Evolutionary conservation across 2,797 vertebrate species (phyloP).

Genomic region (Eupleurogrammus muticus): DNA sequence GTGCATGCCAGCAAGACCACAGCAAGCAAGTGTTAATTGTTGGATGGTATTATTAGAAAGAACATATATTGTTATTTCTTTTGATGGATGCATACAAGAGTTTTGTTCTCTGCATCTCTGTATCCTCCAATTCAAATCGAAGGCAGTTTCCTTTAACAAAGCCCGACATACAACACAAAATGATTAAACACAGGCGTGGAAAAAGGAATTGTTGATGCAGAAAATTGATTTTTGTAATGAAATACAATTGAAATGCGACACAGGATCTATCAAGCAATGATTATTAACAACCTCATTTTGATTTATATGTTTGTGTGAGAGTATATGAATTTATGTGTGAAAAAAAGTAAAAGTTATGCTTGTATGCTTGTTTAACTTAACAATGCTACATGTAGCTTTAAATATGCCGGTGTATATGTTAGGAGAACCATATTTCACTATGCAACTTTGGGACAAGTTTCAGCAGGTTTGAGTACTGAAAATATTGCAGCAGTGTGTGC

Average conservation of each 20-base stretch:
- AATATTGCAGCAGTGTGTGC: conserved; percentile 33
- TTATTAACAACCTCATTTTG: conserved; percentile 34
- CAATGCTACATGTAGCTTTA: conserved; percentile 7
- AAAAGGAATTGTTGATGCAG: conserved; percentile 70
- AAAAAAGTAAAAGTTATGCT: too few species aligned
- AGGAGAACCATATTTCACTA: not conserved
- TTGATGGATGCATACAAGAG: conserved; percentile 47
- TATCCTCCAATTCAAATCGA: conserved; percentile 52
- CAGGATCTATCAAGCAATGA: conserved; percentile 36
- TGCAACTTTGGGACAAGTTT: conserved; percentile 1
- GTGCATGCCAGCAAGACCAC: conserved; percentile 1
- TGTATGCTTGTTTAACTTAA: not conserved
- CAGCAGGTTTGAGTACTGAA: conserved; percentile 39
- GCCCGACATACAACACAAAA: conserved; percentile 70
- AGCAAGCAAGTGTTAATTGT: conserved; percentile 14
- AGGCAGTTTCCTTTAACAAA: conserved; percentile 52
- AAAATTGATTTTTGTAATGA: conserved; percentile 79
- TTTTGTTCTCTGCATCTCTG: conserved; percentile 23
- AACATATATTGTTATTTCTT: conserved; percentile 45
- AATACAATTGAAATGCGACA: conserved; percentile 67
- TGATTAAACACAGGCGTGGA: conserved; percentile 61
- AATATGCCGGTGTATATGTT: not conserved
- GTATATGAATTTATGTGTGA: conserved; percentile 2
- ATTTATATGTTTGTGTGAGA: conserved; percentile 20
- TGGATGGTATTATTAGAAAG: conserved; percentile 42